Base-by-base conservation (phyloP, 37 sponge, comb jelly and placozoan genomes). In the Mnemiopsis leidyi region DNA sequence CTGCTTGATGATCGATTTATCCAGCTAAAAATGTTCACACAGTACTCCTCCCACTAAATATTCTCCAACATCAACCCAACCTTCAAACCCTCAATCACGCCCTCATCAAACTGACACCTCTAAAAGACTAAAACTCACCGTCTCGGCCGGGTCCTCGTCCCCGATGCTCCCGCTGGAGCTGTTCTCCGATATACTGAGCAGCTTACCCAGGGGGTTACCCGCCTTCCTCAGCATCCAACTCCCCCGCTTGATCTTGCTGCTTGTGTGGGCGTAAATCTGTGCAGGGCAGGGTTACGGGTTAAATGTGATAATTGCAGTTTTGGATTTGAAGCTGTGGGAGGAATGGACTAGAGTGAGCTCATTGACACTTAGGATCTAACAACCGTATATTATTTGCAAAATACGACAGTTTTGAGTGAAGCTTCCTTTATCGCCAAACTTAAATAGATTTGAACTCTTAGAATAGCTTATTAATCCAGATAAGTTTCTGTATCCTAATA, bases 181-280 rank as follows among this genome's bases (percentile, higher is more conserved):
- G 82, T 79, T 79, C 38, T 79, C 82, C 13, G 82, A 36, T 2
- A 79, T 79, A 29, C 82, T 79, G 3, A 79, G 37, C 36, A 79
- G 37, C 36, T 79, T 79, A 13, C 36, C 82, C 7, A 16, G 2
- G n/a, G 28, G 24, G 24, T 1, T 25, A 3, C 29, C 29, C 9
- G 28, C 73, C 21, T 69, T 69, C 73, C 29, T 69, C 73, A 79
- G 21, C 82, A 79, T 79, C 82, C 82, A 79, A 31, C 82, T 79
- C 7, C 82, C 82, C 82, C 38, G 35, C 21, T 79, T 79, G 7
- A 79, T 79, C 82, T 79, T 79, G 37, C 7, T 23, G 7, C 37
- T 79, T 2, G 33, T 79, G 21, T 79, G 29, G 16, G 37, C 82
- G 35, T 18, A 79, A 5, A 79, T 35, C 82, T 79, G 82, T 5